Evolutionary conservation across 2,888 invertebrate genomes (phyloP), one percentile per base, ranked within the genome.

Genomic region (Opisthograptis luteolata): DNA sequence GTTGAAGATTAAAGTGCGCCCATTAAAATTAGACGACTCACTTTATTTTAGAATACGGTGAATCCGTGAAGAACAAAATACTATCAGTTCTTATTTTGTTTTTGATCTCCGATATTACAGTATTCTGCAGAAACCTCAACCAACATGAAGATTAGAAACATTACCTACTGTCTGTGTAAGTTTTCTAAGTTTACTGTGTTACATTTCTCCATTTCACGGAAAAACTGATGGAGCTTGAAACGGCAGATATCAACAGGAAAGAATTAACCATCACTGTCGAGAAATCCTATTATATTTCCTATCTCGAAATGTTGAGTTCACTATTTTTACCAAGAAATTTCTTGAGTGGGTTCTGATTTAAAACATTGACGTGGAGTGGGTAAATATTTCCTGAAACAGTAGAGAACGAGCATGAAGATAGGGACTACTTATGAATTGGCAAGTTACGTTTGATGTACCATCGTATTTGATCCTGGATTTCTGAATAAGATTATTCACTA

Each of bases 171-270:
- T 6, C 2, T 4, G 2, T 15, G 9, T 2, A 19, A 19, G 22
- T 15, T 10, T 24, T 12, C 2, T 9, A 1, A 15, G 68, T 79
- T 79, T 76, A 79, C 82, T 82, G 76, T 81, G 73, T 76, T 73
- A 77, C 73, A 71, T 76, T 76, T 68, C 68, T 73, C 71, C 65
- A 71, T 78, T 74, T 71, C 59, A 65, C 53, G 59, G 63, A 73
- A 74, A 73, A 72, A 65, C 64, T 68, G 67, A 65, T 65, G 61
- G 57, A 49, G 62, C 64, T 68, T 64, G 69, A 67, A 70, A 69
- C 60, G 66, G 57, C 55, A 65, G 68, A 70, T 66, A 66, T 69
- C 62, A 61, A 53, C 56, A 56, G 55, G 50, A 59, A 57, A 43
- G 37, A 61, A 61, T 55, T 52, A 55, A 46, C 46, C 34, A 52